Conservation (phyloP, 2,888 invertebrate genomes). For the Pyralis farinalis region DNA sequence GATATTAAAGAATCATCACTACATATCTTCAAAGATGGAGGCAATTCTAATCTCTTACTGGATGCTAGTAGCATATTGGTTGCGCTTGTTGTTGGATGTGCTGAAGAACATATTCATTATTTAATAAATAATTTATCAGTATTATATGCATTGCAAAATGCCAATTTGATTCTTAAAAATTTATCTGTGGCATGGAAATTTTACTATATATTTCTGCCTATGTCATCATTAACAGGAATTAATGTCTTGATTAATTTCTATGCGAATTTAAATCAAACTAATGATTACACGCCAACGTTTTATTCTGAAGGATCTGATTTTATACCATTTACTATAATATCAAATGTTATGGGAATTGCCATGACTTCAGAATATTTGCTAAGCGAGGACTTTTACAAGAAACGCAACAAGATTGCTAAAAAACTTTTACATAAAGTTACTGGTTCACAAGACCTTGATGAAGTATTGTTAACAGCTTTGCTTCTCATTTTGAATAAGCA, state of each 20-base stretch:
- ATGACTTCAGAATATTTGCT: conserved; percentile 16
- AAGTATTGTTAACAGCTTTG: conserved; percentile 52
- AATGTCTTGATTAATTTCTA: conserved; percentile 59
- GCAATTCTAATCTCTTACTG: conserved; percentile 47
- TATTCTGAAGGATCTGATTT: conserved; percentile 48
- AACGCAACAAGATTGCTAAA: conserved; percentile 37
- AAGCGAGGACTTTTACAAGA: conserved; percentile 25
- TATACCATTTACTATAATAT: conserved; percentile 51
- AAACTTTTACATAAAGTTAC: conserved; percentile 52
- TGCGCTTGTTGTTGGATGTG: conserved; percentile 49
- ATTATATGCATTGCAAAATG: conserved; percentile 54
- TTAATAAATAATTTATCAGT: conserved; percentile 46
- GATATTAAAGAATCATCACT: conserved; percentile 31
- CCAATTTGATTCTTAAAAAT: conserved; percentile 56
- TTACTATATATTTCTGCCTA: conserved; percentile 65
- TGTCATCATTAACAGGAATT: conserved; percentile 54
- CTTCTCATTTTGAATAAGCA: conserved; percentile 43
- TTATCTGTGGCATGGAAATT: conserved; percentile 68
- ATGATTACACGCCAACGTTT: not conserved
- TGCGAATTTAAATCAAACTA: conserved; percentile 10
- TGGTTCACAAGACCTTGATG: conserved; percentile 57
- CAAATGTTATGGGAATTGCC: conserved; percentile 30
- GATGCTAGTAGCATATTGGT: conserved; percentile 50
- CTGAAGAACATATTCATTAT: conserved; percentile 58
- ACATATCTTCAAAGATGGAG: conserved; percentile 48